Conservation (phyloP, 2,797 vertebrate species). For the Chloroceryle amazona region DNA sequence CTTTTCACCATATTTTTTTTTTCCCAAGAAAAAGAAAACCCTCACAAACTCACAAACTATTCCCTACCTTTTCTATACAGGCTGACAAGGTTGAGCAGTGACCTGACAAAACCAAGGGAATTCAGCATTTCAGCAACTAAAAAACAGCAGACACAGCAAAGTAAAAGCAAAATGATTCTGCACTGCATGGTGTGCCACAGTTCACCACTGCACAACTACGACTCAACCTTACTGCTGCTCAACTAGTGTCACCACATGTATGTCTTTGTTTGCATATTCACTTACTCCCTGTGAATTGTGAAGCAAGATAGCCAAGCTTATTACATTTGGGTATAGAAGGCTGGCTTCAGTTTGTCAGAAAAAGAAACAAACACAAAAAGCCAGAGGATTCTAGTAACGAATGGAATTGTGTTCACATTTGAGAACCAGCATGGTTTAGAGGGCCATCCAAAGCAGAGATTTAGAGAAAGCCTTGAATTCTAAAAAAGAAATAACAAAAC, state of each 20-base stretch:
- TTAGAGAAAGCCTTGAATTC: not conserved
- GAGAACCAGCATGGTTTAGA: not conserved
- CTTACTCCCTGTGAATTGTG: not conserved
- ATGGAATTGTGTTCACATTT: not conserved
- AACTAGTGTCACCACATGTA: fast-evolving
- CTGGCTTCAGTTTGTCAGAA: not conserved
- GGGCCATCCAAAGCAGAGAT: not conserved
- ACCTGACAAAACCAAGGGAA: not conserved
- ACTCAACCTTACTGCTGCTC: not conserved
- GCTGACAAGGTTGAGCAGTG: not conserved
- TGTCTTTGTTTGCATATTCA: not conserved
- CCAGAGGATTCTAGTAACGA: not conserved
- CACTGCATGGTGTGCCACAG: fast-evolving
- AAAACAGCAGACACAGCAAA: not conserved
- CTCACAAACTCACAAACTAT: not conserved
- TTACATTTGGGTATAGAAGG: not conserved
- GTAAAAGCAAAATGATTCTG: not conserved
- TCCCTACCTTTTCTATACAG: not conserved
- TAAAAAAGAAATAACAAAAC: not conserved
- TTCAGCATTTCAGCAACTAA: not conserved
- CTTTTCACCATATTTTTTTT: not conserved
- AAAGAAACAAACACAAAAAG: fast-evolving
- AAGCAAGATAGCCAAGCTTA: not conserved
- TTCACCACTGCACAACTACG: not conserved
- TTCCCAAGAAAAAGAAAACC: not conserved